Conservation (phyloP, 2,113 vertebrate species). For the Serinus canaria region DNA sequence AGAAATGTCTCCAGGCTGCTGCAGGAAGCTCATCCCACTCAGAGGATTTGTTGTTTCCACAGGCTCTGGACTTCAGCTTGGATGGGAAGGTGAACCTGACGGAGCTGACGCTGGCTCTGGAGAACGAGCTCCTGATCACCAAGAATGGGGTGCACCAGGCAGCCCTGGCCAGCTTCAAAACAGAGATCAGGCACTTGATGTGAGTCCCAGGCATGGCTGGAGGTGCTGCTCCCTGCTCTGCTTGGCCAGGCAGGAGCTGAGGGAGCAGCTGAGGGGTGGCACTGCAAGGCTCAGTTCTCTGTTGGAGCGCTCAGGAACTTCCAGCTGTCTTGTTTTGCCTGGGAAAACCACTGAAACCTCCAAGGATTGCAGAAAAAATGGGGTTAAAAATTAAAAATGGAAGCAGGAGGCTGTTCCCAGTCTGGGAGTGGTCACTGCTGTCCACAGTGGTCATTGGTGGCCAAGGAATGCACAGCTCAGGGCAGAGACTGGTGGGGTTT, state of each 20-base stretch:
- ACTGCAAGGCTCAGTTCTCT: background rate
- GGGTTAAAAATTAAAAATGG: accelerated
- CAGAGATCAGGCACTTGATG: conserved; percentile 89
- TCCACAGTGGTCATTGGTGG: background rate
- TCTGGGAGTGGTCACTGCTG: background rate
- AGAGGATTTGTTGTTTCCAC: background rate
- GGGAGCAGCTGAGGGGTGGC: background rate
- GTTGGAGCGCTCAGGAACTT: background rate
- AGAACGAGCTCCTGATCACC: conserved; percentile 89
- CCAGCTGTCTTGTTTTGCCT: background rate
- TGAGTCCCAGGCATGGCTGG: conserved; percentile 66
- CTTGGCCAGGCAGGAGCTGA: background rate
- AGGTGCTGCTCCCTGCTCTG: accelerated
- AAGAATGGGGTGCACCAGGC: conserved; percentile 90
- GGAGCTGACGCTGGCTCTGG: conserved; percentile 87
- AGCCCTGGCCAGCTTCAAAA: conserved; percentile 89
- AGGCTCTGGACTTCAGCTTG: conserved; percentile 90
- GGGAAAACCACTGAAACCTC: background rate
- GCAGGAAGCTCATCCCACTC: background rate
- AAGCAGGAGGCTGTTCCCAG: background rate
- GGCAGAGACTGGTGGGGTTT: background rate
- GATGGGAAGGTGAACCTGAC: conserved; percentile 87
- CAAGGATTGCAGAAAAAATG: background rate
- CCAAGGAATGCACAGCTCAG: background rate
- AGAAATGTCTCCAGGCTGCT: background rate